Percentiles rank a stretch among this genome's conserved stretches.
Evolutionary conservation across 2,797 vertebrate genomes (phyloP).

Genomic region (Intellagama lesueurii): DNA sequence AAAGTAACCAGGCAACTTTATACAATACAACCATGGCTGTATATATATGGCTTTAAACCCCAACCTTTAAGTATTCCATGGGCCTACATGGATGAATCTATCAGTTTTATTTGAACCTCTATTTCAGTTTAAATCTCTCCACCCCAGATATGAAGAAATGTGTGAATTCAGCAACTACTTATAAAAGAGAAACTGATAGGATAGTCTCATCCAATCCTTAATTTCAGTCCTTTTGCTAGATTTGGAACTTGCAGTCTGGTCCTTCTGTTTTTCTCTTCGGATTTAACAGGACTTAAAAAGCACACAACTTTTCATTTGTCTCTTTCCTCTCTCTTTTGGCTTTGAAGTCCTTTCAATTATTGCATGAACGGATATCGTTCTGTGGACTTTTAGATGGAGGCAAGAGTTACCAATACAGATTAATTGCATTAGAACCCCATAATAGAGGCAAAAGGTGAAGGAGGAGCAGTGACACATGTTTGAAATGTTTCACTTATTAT

Average conservation of each 20-base stretch:
- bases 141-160: not conserved
- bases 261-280: not conserved
- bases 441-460: fast-evolving
- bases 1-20: too few relatives aligned
- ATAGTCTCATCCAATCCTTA: not conserved
- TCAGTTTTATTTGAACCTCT: not conserved
- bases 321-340: not conserved
- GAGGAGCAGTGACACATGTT: not conserved
- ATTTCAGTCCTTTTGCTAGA: not conserved
- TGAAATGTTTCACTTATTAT: not conserved
- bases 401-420: not conserved
- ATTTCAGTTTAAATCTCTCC: not conserved
- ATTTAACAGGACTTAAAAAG: not conserved
- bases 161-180: not conserved
- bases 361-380: not conserved
- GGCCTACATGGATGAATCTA: not conserved
- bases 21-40: too few relatives aligned
- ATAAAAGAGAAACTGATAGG: not conserved
- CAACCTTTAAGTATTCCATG: not conserved
- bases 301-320: not conserved
- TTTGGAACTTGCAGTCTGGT: not conserved
- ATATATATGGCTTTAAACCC: too few relatives aligned
- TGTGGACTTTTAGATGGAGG: not conserved
- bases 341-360: conserved; percentile 11
- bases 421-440: not conserved